phyloP scores from a whole-genome alignment of 2,888 invertebrate species.

The Tridacna gigas region DNA sequence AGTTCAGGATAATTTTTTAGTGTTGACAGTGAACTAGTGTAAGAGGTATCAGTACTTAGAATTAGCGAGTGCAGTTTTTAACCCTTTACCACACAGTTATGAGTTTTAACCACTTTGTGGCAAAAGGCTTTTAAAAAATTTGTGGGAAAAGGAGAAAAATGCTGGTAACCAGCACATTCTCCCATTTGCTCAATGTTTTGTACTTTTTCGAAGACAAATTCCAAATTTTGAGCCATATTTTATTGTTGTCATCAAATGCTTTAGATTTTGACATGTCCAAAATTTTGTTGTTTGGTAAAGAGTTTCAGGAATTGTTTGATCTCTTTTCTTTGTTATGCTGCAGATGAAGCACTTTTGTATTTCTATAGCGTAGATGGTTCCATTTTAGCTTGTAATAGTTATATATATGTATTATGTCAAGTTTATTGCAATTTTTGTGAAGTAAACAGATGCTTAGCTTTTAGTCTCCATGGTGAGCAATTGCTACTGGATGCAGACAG shows the following conservation, averaged over 20 bases:
- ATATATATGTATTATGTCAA: too few species aligned
- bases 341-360: too few species aligned
- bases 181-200: not conserved
- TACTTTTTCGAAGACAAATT: not conserved
- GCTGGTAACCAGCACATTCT: not conserved
- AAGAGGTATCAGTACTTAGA: not conserved
- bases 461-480: too few species aligned
- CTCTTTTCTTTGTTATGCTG: too few species aligned
- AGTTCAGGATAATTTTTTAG: too few species aligned
- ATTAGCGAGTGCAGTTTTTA: not conserved
- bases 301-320: too few species aligned
- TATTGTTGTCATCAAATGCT: not conserved
- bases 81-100: not conserved
- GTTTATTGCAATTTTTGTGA: too few species aligned
- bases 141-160: conserved; percentile 8
- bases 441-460: too few species aligned
- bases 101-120: not conserved
- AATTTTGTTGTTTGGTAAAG: not conserved
- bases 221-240: not conserved
- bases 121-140: not conserved
- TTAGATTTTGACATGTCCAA: not conserved
- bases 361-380: too few species aligned
- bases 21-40: not conserved
- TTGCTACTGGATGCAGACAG: too few species aligned
- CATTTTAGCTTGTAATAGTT: too few species aligned